phyloP scores from a whole-genome alignment of 2,113 vertebrate genomes.

The Carollia perspicillata region DNA sequence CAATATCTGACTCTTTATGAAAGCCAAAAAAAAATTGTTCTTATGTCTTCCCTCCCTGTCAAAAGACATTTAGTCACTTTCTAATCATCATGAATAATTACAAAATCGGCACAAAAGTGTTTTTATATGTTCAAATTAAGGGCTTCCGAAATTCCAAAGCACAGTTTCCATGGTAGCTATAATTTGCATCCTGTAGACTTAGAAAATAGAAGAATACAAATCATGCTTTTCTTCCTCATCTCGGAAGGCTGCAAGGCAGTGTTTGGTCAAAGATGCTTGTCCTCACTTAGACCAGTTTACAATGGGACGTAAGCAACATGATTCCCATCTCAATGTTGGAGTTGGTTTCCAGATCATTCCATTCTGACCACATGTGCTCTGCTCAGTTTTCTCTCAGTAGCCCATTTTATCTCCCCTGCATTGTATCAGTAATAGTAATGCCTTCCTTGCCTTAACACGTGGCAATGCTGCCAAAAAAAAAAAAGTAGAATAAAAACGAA shows the following conservation, averaged over 20 bases:
- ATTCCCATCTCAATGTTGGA: background rate
- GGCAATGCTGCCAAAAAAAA: background rate
- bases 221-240: conserved; percentile 16
- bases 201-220: conserved; percentile 47
- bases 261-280: background rate
- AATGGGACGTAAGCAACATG: conserved; percentile 39
- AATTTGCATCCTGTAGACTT: conserved; percentile 74
- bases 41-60: conserved; percentile 60
- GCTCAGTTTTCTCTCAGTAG: background rate
- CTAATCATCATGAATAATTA: conserved; percentile 72
- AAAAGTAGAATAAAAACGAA: background rate
- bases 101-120: conserved; percentile 75
- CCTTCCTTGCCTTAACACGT: background rate
- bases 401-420: background rate
- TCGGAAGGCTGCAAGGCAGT: background rate
- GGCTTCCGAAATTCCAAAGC: conserved; percentile 77
- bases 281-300: conserved; percentile 11
- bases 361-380: background rate
- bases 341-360: background rate
- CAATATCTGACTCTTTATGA: background rate
- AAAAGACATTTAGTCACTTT: conserved; percentile 76
- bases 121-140: conserved; percentile 79
- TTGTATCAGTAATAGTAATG: background rate
- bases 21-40: background rate
- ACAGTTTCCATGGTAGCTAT: conserved; percentile 82